phyloP scores from a whole-genome alignment of 1,140 invertebrate species.

The Neelides sp. region DNA sequence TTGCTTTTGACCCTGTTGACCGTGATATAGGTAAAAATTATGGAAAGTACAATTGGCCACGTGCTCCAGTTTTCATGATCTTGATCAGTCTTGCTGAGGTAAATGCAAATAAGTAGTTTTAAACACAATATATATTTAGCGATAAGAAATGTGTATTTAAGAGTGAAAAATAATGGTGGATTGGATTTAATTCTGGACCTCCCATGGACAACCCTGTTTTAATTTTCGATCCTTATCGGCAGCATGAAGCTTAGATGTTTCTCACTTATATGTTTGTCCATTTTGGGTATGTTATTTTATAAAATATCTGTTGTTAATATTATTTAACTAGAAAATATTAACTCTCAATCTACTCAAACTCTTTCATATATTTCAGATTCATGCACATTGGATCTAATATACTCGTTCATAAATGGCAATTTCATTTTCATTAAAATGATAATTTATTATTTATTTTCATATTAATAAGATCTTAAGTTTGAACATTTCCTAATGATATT shows the following conservation, averaged over 20 bases:
- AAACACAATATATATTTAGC: not conserved
- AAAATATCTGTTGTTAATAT: not conserved
- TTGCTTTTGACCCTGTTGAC: no score
- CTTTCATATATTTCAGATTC: constrained; percentile 31
- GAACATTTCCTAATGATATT: constrained; percentile 48
- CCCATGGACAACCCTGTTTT: constrained; percentile 58
- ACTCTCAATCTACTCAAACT: no score
- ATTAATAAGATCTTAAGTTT: no score
- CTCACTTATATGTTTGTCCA: constrained; percentile 73
- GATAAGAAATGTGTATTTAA: not conserved
- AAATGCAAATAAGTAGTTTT: no score
- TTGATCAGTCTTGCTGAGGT: no score
- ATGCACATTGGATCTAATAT: constrained; percentile 45
- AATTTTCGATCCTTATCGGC: constrained; percentile 54
- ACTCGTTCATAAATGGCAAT: constrained; percentile 45
- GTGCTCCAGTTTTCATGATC: no score
- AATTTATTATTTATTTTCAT: no score
- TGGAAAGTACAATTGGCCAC: no score
- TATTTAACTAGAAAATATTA: not conserved
- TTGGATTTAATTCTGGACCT: constrained; percentile 34
- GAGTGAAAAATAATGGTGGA: not conserved
- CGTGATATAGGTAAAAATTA: no score
- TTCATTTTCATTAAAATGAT: no score
- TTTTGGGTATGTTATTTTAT: constrained; percentile 42
- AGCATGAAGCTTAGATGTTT: constrained; percentile 62